Conservation (phyloP, 2,113 vertebrate genomes). For the Fregetta grallaria region DNA sequence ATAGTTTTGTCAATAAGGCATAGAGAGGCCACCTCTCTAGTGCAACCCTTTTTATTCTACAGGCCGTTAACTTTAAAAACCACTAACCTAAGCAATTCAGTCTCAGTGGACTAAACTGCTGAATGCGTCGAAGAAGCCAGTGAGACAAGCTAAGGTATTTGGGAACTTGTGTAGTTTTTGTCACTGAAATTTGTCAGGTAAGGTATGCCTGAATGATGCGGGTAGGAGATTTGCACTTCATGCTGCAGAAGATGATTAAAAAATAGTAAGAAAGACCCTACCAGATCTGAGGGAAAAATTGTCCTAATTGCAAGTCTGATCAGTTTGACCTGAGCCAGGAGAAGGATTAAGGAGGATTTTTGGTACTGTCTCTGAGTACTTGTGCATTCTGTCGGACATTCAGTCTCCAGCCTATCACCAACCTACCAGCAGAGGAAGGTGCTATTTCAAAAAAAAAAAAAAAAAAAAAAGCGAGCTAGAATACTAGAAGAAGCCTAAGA, state of each 20-base stretch:
- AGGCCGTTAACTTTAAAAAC: neutral
- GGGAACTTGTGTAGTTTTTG: neutral
- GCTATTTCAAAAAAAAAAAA: neutral
- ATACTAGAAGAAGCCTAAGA: neutral
- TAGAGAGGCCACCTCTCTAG: neutral
- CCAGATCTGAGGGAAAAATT: neutral
- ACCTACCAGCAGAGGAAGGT: neutral
- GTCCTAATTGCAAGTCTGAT: neutral
- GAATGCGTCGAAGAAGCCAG: neutral
- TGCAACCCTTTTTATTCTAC: neutral
- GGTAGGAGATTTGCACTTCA: neutral
- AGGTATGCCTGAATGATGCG: neutral
- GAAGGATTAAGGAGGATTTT: neutral
- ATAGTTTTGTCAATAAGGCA: neutral
- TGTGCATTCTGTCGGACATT: neutral
- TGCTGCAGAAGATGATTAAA: neutral
- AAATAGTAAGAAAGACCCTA: neutral
- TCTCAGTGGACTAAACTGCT: neutral
- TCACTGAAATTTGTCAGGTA: neutral
- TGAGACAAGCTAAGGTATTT: neutral
- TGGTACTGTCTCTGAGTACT: neutral
- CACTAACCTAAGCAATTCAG: neutral
- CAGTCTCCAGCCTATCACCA: conserved; percentile 23
- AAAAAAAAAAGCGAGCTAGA: neutral
- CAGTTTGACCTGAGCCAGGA: neutral